These are phyloP conservation scores for Heterochromis multidens DNA, from an alignment of 2,113 vertebrate genomes.

Conservation along the genomic window DNA sequence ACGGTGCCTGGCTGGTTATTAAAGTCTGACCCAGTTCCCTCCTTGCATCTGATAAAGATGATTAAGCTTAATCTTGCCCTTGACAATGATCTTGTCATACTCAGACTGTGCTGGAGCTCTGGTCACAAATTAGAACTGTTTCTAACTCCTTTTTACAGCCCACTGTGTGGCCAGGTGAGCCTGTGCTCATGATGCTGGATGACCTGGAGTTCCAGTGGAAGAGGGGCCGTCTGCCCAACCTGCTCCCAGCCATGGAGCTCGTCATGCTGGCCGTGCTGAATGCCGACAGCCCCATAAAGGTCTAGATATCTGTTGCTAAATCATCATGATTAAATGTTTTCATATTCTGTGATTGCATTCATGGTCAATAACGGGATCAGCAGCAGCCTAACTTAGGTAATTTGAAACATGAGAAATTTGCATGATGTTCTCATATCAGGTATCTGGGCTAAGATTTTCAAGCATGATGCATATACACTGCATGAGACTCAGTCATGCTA, in stretches of 20 bases:
- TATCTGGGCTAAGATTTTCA: not conserved
- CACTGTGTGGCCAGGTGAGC: slow-evolving; percentile 73
- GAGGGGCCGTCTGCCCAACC: slow-evolving; percentile 66
- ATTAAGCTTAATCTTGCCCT: slow-evolving; percentile 32
- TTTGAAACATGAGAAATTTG: not conserved
- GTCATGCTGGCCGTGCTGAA: slow-evolving; percentile 70
- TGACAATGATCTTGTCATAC: not conserved
- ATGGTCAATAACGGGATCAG: not conserved
- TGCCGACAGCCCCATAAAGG: slow-evolving; percentile 59
- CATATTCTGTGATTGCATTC: not conserved
- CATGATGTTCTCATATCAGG: not conserved
- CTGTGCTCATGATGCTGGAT: slow-evolving; percentile 75
- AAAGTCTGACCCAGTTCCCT: slow-evolving; percentile 48
- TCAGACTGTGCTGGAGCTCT: not conserved
- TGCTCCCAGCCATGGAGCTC: slow-evolving; percentile 76
- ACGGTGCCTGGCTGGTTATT: not conserved
- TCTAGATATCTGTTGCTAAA: not conserved
- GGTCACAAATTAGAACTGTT: not conserved
- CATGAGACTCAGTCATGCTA: not conserved
- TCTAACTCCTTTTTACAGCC: slow-evolving; percentile 29
- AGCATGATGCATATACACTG: not conserved
- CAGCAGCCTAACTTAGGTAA: not conserved
- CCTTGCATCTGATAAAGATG: slow-evolving; percentile 30
- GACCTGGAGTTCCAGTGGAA: slow-evolving; percentile 80
- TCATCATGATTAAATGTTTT: not conserved